A percentile compares a stretch with the other conserved stretches of the same genome.
Conservation (phyloP, 1,140 invertebrate species). For the Scylla paramamosain region DNA sequence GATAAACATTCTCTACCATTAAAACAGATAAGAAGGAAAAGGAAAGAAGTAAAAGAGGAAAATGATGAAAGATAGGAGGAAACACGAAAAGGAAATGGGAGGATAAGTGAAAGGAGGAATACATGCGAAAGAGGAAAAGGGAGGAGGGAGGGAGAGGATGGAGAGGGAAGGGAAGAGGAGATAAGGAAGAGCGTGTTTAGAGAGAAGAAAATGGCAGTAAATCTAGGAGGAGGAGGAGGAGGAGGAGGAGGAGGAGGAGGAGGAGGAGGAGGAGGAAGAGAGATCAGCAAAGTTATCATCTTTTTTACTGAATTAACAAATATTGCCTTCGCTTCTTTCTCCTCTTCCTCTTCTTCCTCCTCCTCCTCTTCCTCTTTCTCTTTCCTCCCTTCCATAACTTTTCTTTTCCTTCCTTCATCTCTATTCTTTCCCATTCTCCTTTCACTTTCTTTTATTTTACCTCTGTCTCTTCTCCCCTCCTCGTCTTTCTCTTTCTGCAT, state of each 20-base stretch:
- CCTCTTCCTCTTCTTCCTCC: not conserved
- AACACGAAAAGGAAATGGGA: not conserved
- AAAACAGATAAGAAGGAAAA: no score
- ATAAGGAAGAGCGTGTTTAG: not conserved
- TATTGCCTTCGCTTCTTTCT: not conserved
- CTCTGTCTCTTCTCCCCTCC: not conserved
- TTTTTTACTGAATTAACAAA: not conserved
- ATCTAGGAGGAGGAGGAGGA: conserved; percentile 31
- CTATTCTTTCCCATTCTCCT: not conserved
- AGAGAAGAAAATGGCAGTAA: not conserved
- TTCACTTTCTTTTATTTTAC: not conserved
- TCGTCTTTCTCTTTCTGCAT: not conserved
- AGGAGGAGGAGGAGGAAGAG: conserved; percentile 32
- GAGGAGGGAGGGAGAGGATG: not conserved
- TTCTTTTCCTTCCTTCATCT: not conserved
- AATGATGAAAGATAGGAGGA: not conserved
- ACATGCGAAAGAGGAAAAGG: not conserved
- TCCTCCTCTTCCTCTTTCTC: not conserved
- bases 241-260: conserved; percentile 42
- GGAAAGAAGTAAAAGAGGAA: not conserved
- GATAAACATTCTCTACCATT: no score
- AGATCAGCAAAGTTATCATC: not conserved
- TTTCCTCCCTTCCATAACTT: not conserved
- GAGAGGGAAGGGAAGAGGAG: not conserved
- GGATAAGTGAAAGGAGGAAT: not conserved